Conservation (phyloP, 2,113 vertebrate species). For the Percina caprodes region DNA sequence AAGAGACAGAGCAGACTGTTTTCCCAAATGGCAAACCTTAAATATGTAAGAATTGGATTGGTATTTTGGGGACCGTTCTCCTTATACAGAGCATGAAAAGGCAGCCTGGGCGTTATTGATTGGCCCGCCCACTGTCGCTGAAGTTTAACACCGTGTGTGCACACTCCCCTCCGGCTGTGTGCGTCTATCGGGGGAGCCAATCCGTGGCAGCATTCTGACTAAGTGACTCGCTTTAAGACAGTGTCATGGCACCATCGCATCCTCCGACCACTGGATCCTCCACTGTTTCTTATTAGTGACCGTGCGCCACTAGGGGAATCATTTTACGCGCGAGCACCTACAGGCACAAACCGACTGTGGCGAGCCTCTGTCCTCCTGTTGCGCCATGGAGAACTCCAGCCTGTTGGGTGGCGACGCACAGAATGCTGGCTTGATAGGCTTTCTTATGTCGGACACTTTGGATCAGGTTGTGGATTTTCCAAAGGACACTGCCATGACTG, state of each 20-base stretch:
- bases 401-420: slow-evolving; percentile 23
- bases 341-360: slow-evolving; percentile 31
- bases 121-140: slow-evolving; percentile 24
- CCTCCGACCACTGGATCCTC: slow-evolving; percentile 42
- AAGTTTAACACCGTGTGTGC: slow-evolving; percentile 38
- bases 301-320: slow-evolving; percentile 49
- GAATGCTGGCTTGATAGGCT: slow-evolving; percentile 33
- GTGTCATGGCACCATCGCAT: slow-evolving; percentile 54
- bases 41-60: slow-evolving; percentile 28
- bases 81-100: slow-evolving; percentile 10
- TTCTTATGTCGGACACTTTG: slow-evolving; percentile 30
- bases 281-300: slow-evolving; percentile 46
- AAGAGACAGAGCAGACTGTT: not conserved
- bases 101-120: slow-evolving; percentile 44
- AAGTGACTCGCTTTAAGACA: slow-evolving; percentile 49
- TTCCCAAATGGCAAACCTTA: slow-evolving; percentile 21
- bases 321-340: slow-evolving; percentile 63
- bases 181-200: slow-evolving; percentile 48
- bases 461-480: slow-evolving; percentile 24
- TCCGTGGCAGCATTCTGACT: slow-evolving; percentile 61
- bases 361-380: slow-evolving; percentile 54
- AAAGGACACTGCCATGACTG: slow-evolving; percentile 24
- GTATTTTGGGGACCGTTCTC: slow-evolving; percentile 12
- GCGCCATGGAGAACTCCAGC: slow-evolving; percentile 80
- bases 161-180: slow-evolving; percentile 45